Percentiles rank a stretch among this genome's conserved stretches.
Evolutionary conservation across 2,113 vertebrate species (phyloP).

Genomic region (Amphiprion percula): DNA sequence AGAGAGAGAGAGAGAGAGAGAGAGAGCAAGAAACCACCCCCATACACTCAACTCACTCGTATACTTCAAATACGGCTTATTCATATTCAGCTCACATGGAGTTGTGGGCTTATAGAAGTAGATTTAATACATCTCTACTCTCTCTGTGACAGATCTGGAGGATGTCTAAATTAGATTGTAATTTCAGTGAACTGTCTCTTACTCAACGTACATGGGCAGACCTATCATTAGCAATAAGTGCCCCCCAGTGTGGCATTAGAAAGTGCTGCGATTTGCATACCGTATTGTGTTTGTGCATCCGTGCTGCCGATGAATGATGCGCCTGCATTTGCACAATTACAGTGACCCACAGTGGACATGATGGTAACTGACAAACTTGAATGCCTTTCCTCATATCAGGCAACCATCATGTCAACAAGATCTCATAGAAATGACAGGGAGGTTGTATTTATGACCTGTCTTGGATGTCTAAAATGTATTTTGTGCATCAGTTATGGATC

Average conservation of each 20-base stretch:
- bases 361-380: not conserved
- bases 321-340: conserved; percentile 30
- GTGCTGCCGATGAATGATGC: not conserved
- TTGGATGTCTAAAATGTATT: no score
- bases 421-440: no score
- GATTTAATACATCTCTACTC: conserved; percentile 55
- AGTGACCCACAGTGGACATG: conserved; percentile 45
- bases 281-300: conserved; percentile 26
- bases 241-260: not conserved
- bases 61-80: conserved; percentile 45
- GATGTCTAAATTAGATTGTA: conserved; percentile 63
- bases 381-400: no score
- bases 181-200: conserved; percentile 65
- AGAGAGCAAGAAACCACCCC: conserved; percentile 24
- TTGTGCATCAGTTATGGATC: no score
- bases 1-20: no score
- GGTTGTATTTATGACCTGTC: no score
- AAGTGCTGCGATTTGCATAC: conserved; percentile 23
- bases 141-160: conserved; percentile 64
- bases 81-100: conserved; percentile 48
- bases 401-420: no score
- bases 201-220: conserved; percentile 41
- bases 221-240: conserved; percentile 45
- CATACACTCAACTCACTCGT: conserved; percentile 36
- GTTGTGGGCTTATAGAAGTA: conserved; percentile 37